Conservation (phyloP, 2,113 vertebrate species). For the Hiodon tergisus region DNA sequence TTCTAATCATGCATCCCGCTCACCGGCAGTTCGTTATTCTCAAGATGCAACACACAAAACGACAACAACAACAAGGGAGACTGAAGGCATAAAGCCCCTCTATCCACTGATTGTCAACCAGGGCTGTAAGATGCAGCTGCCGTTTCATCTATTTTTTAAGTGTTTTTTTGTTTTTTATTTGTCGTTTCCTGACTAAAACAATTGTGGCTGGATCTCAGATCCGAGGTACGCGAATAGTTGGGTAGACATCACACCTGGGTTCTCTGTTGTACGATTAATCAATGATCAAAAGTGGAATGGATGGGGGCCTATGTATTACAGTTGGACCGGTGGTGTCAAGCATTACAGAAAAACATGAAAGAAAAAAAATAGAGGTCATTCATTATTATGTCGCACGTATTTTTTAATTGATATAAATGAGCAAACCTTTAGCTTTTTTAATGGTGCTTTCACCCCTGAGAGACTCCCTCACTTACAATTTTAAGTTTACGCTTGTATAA, state of each 20-base stretch:
- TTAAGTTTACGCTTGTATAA: too few species aligned
- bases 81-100: constrained; percentile 40
- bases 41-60: constrained; percentile 33
- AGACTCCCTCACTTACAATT: too few species aligned
- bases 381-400: too few species aligned
- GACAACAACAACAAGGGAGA: constrained; percentile 35
- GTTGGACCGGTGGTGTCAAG: constrained; percentile 39
- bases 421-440: too few species aligned
- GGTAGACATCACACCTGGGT: constrained; percentile 35
- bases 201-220: constrained; percentile 43
- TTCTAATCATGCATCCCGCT: constrained; percentile 41
- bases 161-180: constrained; percentile 51
- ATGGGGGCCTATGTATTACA: constrained; percentile 27
- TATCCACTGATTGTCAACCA: constrained; percentile 34
- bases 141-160: constrained; percentile 47
- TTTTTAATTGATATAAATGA: too few species aligned
- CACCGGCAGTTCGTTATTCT: constrained; percentile 63
- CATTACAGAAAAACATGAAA: not conserved
- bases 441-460: too few species aligned
- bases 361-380: not conserved
- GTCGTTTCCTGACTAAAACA: constrained; percentile 49
- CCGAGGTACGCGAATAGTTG: constrained; percentile 29
- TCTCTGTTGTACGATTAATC: constrained; percentile 57
- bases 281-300: constrained; percentile 39
- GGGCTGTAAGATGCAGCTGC: constrained; percentile 40